A percentile compares a stretch with the other conserved stretches of the same genome.
Conservation (phyloP, 1,140 invertebrate species). For the Drosophila jambulina region DNA sequence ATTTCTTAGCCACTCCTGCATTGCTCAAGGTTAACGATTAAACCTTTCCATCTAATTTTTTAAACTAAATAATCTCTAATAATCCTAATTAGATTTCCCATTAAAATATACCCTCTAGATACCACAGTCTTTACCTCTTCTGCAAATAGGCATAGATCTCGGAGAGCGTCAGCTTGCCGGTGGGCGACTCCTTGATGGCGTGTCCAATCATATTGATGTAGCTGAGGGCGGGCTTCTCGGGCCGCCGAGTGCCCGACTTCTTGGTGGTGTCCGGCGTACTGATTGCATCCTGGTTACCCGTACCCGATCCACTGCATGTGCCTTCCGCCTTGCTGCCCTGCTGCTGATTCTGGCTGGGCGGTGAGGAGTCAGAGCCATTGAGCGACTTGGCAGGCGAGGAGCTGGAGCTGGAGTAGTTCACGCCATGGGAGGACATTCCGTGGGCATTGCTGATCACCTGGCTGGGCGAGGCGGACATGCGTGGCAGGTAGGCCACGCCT, state of each 20-base stretch:
- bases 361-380: constrained; percentile 51
- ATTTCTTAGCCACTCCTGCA: too few species aligned
- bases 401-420: constrained; percentile 66
- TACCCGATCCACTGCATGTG: background rate
- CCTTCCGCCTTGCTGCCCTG: constrained; percentile 14
- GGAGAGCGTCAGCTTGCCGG: constrained; percentile 93
- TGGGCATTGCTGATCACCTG: constrained; percentile 67
- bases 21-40: too few species aligned
- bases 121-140: constrained; percentile 86
- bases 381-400: constrained; percentile 69
- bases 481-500: constrained; percentile 35
- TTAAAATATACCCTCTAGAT: background rate
- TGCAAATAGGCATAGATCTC: constrained; percentile 96
- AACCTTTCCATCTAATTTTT: background rate
- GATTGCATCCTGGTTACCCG: constrained; percentile 40
- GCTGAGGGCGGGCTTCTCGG: constrained; percentile 98
- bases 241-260: constrained; percentile 88
- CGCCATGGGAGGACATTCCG: constrained; percentile 32
- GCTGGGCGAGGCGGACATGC: constrained; percentile 55
- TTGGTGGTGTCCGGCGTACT: constrained; percentile 74
- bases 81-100: background rate
- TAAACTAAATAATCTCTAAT: background rate
- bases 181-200: constrained; percentile 97
- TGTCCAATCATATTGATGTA: constrained; percentile 99
- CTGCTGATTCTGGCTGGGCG: constrained; percentile 27